Evolutionary conservation across 2,113 vertebrate genomes (phyloP).

Genomic region (Thomomys bottae): DNA sequence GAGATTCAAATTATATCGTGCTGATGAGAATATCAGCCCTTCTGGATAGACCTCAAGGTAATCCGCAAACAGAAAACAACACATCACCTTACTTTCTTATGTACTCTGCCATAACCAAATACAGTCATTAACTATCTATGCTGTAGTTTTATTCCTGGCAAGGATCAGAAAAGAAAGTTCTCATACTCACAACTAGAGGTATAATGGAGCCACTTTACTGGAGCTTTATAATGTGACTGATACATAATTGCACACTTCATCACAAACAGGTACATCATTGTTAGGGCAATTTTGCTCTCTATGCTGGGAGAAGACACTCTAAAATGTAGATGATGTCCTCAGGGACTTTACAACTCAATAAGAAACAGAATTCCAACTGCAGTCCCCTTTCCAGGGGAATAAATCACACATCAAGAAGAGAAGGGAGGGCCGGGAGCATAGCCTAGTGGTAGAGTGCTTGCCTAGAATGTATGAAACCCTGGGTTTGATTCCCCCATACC

Average conservation of each 20-base stretch:
- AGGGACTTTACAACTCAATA: not conserved
- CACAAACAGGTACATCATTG: fast-evolving
- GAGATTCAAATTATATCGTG: not conserved
- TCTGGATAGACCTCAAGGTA: not conserved
- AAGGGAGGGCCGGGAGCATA: not conserved
- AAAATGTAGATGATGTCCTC: not conserved
- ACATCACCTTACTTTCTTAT: not conserved
- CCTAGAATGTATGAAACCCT: too few species aligned
- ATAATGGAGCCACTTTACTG: fast-evolving
- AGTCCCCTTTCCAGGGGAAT: not conserved
- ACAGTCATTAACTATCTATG: not conserved
- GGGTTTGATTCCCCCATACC: too few species aligned
- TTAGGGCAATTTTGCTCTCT: not conserved
- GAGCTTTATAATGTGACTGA: not conserved
- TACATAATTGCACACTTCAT: not conserved
- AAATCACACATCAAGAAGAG: not conserved
- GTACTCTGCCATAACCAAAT: not conserved
- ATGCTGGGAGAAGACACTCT: not conserved
- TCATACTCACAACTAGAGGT: not conserved
- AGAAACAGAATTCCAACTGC: not conserved
- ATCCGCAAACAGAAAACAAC: not conserved
- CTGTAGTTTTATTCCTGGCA: not conserved
- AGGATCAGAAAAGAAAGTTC: not conserved
- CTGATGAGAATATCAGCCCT: not conserved
- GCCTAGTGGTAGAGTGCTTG: too few species aligned